Evolutionary conservation across 2,797 vertebrate genomes (phyloP).

Genomic region (Glyptemys insculpta): DNA sequence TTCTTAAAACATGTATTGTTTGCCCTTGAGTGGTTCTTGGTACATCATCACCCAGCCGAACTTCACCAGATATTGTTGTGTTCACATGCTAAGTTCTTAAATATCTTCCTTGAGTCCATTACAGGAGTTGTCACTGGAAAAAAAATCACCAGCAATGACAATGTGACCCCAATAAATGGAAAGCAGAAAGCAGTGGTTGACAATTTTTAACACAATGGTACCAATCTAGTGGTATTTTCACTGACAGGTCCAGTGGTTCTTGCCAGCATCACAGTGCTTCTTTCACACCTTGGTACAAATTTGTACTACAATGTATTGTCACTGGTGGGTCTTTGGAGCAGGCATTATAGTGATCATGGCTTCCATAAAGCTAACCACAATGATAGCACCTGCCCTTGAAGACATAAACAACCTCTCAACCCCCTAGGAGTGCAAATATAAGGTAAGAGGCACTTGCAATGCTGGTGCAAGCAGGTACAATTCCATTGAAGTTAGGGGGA

Average conservation of each 20-base stretch:
- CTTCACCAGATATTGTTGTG: neutral
- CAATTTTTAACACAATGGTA: neutral
- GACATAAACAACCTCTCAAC: neutral
- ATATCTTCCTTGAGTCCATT: neutral
- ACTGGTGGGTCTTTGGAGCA: neutral
- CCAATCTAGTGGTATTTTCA: neutral
- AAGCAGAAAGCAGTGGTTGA: neutral
- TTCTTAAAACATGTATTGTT: neutral
- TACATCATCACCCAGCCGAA: neutral
- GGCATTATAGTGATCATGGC: neutral
- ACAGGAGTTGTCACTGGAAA: neutral
- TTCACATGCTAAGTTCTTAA: neutral
- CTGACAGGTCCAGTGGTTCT: neutral
- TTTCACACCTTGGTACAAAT: neutral
- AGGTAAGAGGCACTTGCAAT: neutral
- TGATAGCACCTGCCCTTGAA: neutral
- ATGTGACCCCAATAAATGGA: neutral
- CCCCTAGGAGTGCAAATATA: neutral
- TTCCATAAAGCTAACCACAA: neutral
- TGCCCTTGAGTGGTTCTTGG: neutral
- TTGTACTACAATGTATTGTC: neutral
- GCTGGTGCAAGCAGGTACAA: neutral
- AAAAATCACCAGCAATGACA: neutral
- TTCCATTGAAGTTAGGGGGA: neutral
- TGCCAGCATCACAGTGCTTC: neutral